A percentile compares a stretch with the other conserved stretches of the same genome.
phyloP scores from a whole-genome alignment of 2,113 vertebrate species.

The Pseudorasbora parva region DNA sequence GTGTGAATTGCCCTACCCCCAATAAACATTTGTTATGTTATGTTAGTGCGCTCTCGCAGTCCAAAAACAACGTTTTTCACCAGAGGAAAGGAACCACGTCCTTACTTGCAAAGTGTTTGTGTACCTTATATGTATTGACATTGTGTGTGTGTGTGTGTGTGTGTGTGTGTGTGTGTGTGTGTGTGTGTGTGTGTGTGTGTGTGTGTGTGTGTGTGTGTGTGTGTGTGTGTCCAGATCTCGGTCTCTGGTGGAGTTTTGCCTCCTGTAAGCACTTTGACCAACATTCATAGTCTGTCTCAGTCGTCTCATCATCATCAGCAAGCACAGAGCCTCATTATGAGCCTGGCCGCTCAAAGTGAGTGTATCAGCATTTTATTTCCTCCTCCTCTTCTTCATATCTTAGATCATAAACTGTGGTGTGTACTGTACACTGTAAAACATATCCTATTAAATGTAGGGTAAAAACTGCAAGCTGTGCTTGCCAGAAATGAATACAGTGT shows the following conservation, averaged over 20 bases:
- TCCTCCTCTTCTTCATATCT: not conserved
- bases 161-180: conserved; percentile 57
- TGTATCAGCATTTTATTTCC: conserved; percentile 3
- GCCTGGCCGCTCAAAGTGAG: conserved; percentile 88
- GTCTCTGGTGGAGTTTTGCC: conserved; percentile 93
- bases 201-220: conserved; percentile 50
- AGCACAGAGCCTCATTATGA: conserved; percentile 98
- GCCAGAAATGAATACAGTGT: not conserved
- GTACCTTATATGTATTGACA: conserved; percentile 38
- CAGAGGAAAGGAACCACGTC: conserved; percentile 22
- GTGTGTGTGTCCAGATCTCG: conserved; percentile 81
- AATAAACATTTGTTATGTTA: conserved; percentile 49
- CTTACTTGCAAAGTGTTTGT: conserved; percentile 21
- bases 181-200: conserved; percentile 50
- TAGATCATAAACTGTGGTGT: not conserved
- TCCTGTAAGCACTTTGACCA: conserved; percentile 96
- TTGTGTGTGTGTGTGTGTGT: conserved; percentile 49
- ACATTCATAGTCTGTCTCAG: conserved; percentile 86
- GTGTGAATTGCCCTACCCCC: conserved; percentile 16
- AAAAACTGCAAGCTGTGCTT: not conserved
- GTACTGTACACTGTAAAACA: not conserved
- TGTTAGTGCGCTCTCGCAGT: conserved; percentile 2
- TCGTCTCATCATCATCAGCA: conserved; percentile 90
- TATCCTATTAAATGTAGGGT: not conserved
- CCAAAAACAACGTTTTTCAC: not conserved